Evolutionary conservation across 2,113 vertebrate genomes (phyloP).

Genomic region (Oreochromis niloticus): DNA sequence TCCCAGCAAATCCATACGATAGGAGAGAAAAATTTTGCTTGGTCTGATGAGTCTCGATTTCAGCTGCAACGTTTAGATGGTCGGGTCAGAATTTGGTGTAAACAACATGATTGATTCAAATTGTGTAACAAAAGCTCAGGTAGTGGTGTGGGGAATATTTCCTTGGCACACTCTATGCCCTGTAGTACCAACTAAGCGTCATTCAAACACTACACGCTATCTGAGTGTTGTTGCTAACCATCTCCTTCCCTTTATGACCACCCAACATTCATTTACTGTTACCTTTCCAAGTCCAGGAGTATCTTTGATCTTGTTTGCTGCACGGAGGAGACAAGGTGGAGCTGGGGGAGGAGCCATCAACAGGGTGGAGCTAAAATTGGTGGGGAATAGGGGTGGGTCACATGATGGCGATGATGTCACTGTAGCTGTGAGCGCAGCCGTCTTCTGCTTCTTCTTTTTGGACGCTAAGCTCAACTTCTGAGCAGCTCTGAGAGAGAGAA

Average conservation of each 20-base stretch:
- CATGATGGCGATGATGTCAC: slow-evolving; percentile 71
- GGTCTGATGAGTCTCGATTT: not conserved
- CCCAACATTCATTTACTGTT: slow-evolving; percentile 3
- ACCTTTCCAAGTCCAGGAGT: slow-evolving; percentile 96
- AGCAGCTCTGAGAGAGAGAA: slow-evolving; percentile 80
- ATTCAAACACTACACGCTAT: not conserved
- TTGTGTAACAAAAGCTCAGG: not conserved
- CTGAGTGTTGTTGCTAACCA: not conserved
- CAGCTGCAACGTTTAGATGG: not conserved
- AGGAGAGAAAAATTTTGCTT: not conserved
- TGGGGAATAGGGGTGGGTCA: slow-evolving; percentile 87
- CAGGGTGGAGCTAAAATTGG: slow-evolving; percentile 89
- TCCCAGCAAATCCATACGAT: not conserved
- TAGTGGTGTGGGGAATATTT: not conserved
- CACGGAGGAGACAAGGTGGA: slow-evolving; percentile 91
- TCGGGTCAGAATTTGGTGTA: not conserved
- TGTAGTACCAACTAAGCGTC: not conserved
- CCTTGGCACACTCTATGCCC: not conserved
- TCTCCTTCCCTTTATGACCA: not conserved
- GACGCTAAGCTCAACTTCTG: slow-evolving; percentile 96
- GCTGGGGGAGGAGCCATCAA: slow-evolving; percentile 87
- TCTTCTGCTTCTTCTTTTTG: slow-evolving; percentile 93
- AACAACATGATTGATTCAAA: not conserved
- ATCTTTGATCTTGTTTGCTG: slow-evolving; percentile 95
- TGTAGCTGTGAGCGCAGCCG: slow-evolving; percentile 15